Base-by-base conservation (phyloP, 2,888 invertebrate genomes). In the Malthinus flaveolus region DNA sequence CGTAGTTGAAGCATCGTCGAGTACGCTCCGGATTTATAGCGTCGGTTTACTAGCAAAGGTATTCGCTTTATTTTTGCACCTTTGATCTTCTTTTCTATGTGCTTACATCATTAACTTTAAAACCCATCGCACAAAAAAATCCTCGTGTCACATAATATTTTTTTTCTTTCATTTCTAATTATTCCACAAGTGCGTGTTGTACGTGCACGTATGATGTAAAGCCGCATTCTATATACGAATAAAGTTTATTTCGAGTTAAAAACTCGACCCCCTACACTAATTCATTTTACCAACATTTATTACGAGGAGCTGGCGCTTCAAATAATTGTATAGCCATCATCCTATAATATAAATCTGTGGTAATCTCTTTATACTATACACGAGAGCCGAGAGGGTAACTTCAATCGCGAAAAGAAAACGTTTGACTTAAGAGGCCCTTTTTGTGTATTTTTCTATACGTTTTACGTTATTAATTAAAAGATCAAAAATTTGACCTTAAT, bases 81-180 rank as follows among this genome's bases (percentile, higher is more conserved):
- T 75, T 75, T 75, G 75, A 75, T 75, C 74, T 72, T 72, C 69
- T 62, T 66, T 65, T 66, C 69, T 66, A 66, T 70, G n/a, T n/a
- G 70, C 68, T 68, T 71, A 74, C 73, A 68, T 75, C 74, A 74
- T 74, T 75, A 75, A 73, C 70, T 68, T 68, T 69, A 68, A 66
- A 68, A 63, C 62, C 63, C 57, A 56, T 56, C 58, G 32, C 37
- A 47, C 39, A 56, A 42, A 55, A 56, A 59, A 55, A 45, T 45
- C 13, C 59, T 49, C 55, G 49, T 49, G 49, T 66, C 23, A 5
- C 23, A 23, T 23, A 23, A 23, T 23, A 23, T 23, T 23, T 23
- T 23, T 23, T 23, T 23, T 23, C 65, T 65, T 65, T 56, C 64
- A 65, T 68, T 68, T 69, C 69, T 71, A 72, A 72, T 72, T 71